Evolutionary conservation across 2,113 vertebrate species (phyloP).

Genomic region (Chamaea fasciata): DNA sequence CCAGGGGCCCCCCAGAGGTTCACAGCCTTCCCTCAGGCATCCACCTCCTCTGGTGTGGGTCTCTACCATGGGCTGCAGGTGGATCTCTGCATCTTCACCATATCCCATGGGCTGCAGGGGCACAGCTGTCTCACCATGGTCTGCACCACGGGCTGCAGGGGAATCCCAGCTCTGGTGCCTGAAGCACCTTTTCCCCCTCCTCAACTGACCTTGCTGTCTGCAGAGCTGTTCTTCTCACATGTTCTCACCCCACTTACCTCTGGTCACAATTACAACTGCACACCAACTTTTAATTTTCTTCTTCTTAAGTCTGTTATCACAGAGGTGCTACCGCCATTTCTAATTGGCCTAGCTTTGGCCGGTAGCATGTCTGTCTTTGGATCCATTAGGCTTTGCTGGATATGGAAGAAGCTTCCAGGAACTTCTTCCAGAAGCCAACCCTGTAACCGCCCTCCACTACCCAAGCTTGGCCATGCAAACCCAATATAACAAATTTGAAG

Average conservation of each 20-base stretch:
- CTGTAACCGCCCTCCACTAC: neutral
- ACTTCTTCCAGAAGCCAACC: neutral
- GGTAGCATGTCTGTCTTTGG: rapidly evolving
- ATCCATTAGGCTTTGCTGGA: neutral
- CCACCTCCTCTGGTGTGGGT: rapidly evolving
- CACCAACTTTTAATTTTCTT: neutral
- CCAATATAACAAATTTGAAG: neutral
- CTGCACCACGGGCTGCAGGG: neutral
- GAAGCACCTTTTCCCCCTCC: neutral
- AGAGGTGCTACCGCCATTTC: neutral
- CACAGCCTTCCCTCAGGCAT: neutral
- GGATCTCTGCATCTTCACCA: neutral
- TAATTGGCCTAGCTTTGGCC: neutral
- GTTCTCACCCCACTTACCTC: rapidly evolving
- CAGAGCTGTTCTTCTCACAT: neutral
- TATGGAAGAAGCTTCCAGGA: neutral
- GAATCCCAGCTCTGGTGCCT: rapidly evolving
- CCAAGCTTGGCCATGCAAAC: neutral
- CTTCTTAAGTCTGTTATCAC: neutral
- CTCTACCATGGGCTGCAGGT: rapidly evolving
- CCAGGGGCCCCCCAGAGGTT: rapidly evolving
- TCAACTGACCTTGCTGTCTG: neutral
- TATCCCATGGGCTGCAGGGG: neutral
- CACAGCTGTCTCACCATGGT: neutral
- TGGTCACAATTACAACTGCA: rapidly evolving